Evolutionary conservation across 2,797 vertebrate species (phyloP).

Genomic region (Syngnathus acus): DNA sequence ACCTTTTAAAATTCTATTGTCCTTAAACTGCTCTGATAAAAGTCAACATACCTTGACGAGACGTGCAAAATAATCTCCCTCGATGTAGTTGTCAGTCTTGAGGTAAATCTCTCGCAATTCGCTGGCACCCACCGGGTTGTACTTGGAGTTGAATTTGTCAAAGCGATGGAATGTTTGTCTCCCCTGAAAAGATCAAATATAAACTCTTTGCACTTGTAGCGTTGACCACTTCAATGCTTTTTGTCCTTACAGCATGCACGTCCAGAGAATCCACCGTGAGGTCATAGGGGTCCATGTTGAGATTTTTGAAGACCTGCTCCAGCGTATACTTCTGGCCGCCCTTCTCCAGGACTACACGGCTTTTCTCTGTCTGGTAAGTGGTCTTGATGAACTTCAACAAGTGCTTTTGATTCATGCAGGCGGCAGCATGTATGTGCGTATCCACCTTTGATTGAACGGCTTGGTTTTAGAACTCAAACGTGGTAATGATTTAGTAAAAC

Average conservation of each 20-base stretch:
- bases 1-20: neutral
- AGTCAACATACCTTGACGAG: slow-evolving; percentile 82
- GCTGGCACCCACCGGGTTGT: slow-evolving; percentile 94
- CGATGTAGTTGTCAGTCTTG: slow-evolving; percentile 89
- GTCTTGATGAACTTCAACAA: slow-evolving; percentile 87
- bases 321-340: slow-evolving; percentile 77
- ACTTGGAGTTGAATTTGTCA: slow-evolving; percentile 98
- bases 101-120: slow-evolving; percentile 92
- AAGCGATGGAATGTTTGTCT: slow-evolving; percentile 97
- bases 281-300: slow-evolving; percentile 91
- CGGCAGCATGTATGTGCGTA: slow-evolving; percentile 94
- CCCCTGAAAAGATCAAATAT: slow-evolving; percentile 64
- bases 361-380: slow-evolving; percentile 79
- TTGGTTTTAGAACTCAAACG: neutral
- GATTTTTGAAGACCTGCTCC: slow-evolving; percentile 80
- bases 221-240: neutral
- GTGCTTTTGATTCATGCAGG: slow-evolving; percentile 98
- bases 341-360: slow-evolving; percentile 80
- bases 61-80: slow-evolving; percentile 94
- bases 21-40: neutral
- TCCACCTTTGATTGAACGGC: slow-evolving; percentile 75
- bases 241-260: slow-evolving; percentile 84
- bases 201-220: neutral
- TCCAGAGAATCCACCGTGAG: slow-evolving; percentile 95
- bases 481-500: neutral